Evolutionary conservation across 2,113 vertebrate species (phyloP).

Genomic region (Eptesicus fuscus): DNA sequence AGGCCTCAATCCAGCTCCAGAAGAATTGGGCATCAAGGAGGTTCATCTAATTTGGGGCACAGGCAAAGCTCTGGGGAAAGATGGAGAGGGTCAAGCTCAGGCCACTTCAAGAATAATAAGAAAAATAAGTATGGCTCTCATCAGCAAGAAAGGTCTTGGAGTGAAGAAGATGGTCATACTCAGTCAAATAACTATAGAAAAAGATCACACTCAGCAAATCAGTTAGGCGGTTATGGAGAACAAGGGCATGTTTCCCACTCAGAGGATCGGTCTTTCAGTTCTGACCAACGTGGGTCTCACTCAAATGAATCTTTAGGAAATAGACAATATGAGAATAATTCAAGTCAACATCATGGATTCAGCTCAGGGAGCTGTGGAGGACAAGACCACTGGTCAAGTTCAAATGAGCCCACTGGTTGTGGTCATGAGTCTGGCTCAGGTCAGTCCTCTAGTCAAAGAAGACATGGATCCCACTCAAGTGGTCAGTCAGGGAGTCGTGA

Average conservation of each 20-base stretch:
- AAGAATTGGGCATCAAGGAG: background rate
- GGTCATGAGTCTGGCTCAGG: background rate
- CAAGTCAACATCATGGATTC: background rate
- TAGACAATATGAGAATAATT: background rate
- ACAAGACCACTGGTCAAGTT: background rate
- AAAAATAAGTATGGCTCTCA: constrained; percentile 5
- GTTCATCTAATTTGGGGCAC: background rate
- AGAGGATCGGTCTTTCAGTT: background rate
- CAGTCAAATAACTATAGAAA: background rate
- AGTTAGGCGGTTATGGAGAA: background rate
- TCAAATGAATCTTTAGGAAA: background rate
- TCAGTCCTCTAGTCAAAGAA: background rate
- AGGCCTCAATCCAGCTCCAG: background rate
- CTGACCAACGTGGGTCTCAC: background rate
- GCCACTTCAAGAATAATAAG: background rate
- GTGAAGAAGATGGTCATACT: background rate
- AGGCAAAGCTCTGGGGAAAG: constrained; percentile 1
- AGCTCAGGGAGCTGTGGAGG: background rate
- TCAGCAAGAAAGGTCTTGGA: background rate
- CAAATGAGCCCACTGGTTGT: background rate
- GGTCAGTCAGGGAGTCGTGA: background rate
- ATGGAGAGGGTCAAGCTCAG: background rate
- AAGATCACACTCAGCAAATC: background rate
- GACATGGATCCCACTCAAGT: background rate
- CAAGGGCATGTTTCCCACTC: background rate